A percentile compares a stretch with the other conserved stretches of the same genome.
phyloP scores from a whole-genome alignment of 2,113 vertebrate species.

The Anoura caudifer region DNA sequence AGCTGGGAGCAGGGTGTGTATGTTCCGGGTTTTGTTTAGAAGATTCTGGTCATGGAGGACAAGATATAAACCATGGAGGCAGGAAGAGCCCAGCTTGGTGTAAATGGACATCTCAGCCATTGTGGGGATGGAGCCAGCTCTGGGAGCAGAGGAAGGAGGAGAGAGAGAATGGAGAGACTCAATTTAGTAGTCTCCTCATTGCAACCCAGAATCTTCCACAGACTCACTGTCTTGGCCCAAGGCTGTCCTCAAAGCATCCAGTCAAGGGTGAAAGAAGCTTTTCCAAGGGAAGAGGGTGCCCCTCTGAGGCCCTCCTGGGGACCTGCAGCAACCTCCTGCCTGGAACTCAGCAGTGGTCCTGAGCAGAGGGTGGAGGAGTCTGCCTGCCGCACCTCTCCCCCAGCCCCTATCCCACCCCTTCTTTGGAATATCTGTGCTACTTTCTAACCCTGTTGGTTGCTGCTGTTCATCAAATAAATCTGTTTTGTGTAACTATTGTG shows the following conservation, averaged over 20 bases:
- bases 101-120: not conserved
- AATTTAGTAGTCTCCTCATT: not conserved
- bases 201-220: not conserved
- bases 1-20: not conserved
- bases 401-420: not conserved
- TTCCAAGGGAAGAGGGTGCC: not conserved
- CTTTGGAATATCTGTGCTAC: not conserved
- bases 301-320: not conserved
- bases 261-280: not conserved
- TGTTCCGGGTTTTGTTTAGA: constrained; percentile 28
- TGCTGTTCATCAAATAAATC: constrained; percentile 62
- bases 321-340: not conserved
- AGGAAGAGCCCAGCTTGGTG: constrained; percentile 35
- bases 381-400: not conserved
- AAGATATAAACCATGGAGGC: not conserved
- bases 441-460: not conserved
- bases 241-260: not conserved
- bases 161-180: not conserved
- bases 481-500: not conserved
- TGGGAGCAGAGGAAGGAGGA: not conserved
- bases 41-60: not conserved
- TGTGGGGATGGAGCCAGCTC: not conserved
- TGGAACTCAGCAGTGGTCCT: not conserved
- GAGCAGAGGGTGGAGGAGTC: not conserved
- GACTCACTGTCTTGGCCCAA: not conserved